Evolutionary conservation across 1,140 invertebrate species (phyloP).

Genomic region (Sminthurides bifidus): DNA sequence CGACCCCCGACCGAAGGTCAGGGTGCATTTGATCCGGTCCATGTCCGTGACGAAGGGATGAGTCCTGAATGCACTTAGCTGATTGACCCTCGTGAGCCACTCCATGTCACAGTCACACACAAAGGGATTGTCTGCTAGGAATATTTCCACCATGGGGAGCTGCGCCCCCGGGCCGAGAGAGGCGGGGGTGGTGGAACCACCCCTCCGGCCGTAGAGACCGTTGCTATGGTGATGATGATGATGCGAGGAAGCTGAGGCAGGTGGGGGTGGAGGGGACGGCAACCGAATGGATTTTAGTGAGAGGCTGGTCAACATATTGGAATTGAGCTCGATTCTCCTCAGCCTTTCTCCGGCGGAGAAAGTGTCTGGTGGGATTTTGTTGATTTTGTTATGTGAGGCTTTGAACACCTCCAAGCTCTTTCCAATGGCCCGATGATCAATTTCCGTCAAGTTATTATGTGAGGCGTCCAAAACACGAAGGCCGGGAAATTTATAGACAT

Average conservation of each 20-base stretch:
- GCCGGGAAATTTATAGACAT: too few relatives aligned
- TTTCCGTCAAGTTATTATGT: constrained; percentile 69
- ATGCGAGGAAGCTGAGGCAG: constrained; percentile 52
- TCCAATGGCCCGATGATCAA: constrained; percentile 69
- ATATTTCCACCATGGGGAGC: constrained; percentile 55
- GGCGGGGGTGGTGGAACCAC: too few relatives aligned
- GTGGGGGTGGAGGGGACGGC: constrained; percentile 19
- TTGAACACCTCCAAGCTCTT: constrained; percentile 75
- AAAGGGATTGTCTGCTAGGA: constrained; percentile 78
- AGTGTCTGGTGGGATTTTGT: constrained; percentile 61
- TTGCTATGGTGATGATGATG: constrained; percentile 37
- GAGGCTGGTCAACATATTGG: constrained; percentile 68
- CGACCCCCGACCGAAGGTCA: constrained; percentile 37
- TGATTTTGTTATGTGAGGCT: constrained; percentile 76
- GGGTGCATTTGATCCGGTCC: constrained; percentile 66
- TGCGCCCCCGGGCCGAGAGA: too few relatives aligned
- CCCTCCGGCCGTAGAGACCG: too few relatives aligned
- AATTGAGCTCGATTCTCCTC: constrained; percentile 74
- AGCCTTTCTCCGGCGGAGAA: constrained; percentile 72
- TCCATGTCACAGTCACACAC: constrained; percentile 87
- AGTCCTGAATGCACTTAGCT: constrained; percentile 54
- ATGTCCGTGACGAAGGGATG: constrained; percentile 76
- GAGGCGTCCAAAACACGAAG: constrained; percentile 58
- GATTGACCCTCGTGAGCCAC: constrained; percentile 75
- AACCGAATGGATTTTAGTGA: constrained; percentile 65